A percentile compares a stretch with the other conserved stretches of the same genome.
phyloP scores from a whole-genome alignment of 1,140 invertebrate genomes.

The Drosophila bocqueti region DNA sequence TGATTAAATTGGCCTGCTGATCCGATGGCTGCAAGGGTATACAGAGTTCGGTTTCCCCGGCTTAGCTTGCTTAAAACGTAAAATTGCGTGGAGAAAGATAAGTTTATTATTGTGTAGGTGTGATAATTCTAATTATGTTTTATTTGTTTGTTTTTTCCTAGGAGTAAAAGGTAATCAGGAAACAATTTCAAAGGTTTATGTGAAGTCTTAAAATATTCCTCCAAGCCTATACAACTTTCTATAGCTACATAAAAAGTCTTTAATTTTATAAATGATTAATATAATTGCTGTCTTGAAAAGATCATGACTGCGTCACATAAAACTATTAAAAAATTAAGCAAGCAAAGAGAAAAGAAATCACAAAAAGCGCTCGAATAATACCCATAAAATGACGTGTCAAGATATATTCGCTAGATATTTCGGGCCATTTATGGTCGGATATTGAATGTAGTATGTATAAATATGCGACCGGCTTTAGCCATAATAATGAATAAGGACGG shows the following conservation, averaged over 20 bases:
- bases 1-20: background rate
- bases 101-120: background rate
- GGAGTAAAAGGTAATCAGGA: background rate
- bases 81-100: background rate
- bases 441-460: conserved; percentile 40
- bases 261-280: background rate
- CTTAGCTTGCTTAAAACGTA: background rate
- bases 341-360: background rate
- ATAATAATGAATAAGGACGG: conserved; percentile 50
- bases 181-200: background rate
- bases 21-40: background rate
- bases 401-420: conserved; percentile 27
- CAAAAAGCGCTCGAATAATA: conserved; percentile 13
- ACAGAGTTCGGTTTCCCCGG: background rate
- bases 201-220: background rate
- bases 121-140: background rate
- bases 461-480: conserved; percentile 45
- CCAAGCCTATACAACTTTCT: background rate
- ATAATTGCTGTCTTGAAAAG: too few species aligned
- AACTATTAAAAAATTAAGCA: background rate
- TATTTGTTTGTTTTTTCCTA: background rate
- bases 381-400: conserved; percentile 32
- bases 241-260: too few species aligned
- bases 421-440: conserved; percentile 42
- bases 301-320: too few species aligned